A percentile compares a stretch with the other conserved stretches of the same genome.
phyloP scores from a whole-genome alignment of 2,113 vertebrate genomes.

The Ageneiosus marmoratus region DNA sequence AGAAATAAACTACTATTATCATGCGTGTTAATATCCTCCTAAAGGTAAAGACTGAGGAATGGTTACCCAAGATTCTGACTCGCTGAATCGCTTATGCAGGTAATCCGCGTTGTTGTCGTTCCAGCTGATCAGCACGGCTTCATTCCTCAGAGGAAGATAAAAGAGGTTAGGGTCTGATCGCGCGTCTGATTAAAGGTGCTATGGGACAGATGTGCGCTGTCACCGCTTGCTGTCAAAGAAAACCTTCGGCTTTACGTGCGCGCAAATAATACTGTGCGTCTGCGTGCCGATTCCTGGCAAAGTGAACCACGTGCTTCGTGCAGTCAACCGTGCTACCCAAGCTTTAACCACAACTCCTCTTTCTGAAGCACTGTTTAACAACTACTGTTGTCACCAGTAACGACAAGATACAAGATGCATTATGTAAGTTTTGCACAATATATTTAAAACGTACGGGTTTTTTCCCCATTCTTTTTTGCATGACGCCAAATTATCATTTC shows the following conservation, averaged over 20 bases:
- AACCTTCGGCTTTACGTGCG: background rate
- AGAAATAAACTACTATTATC: background rate
- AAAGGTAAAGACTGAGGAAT: background rate
- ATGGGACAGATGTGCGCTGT: background rate
- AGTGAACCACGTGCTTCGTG: background rate
- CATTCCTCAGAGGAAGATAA: background rate
- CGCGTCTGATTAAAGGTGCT: background rate
- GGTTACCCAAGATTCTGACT: background rate
- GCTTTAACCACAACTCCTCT: background rate
- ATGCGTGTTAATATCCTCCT: background rate
- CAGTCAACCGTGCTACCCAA: background rate
- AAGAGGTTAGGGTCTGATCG: background rate
- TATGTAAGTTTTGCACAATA: background rate
- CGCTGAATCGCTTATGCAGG: background rate
- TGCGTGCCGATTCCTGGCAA: background rate
- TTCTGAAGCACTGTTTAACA: background rate
- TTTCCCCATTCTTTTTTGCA: background rate
- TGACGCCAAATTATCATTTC: background rate
- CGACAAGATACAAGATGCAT: background rate
- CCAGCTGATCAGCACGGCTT: background rate
- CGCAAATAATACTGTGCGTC: background rate
- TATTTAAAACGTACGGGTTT: background rate
- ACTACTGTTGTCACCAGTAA: background rate
- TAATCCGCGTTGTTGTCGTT: background rate
- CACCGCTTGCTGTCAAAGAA: background rate